Percentiles rank a stretch among this genome's conserved stretches.
These are phyloP conservation scores for Andrena praecox DNA, from an alignment of 2,888 invertebrate genomes.

Conservation along the genomic window DNA sequence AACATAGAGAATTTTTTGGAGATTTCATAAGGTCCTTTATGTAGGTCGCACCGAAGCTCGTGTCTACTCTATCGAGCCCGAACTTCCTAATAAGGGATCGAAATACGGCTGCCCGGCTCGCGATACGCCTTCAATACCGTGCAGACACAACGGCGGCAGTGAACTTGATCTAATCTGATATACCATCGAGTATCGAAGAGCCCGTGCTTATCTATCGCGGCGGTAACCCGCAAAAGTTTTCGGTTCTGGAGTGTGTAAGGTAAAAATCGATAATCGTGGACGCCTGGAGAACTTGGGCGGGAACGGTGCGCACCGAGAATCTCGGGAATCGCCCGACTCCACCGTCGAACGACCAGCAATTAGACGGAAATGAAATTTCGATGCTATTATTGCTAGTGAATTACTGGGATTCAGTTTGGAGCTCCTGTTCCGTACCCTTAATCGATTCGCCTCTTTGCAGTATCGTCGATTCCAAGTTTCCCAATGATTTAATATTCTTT, in stretches of 20 bases:
- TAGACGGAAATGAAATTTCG: conserved; percentile 48
- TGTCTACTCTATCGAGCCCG: conserved; percentile 39
- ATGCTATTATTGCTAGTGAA: conserved; percentile 21
- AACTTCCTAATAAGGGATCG: conserved; percentile 42
- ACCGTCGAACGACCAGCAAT: conserved; percentile 24
- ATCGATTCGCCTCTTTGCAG: not conserved
- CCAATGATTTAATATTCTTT: not conserved
- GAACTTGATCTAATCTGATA: conserved; percentile 45
- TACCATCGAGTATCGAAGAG: conserved; percentile 18
- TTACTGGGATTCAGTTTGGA: conserved; percentile 22
- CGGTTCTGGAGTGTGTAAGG: not conserved
- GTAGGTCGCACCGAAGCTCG: not conserved
- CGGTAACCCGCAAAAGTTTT: not conserved
- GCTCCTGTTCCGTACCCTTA: not conserved
- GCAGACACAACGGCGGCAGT: conserved; percentile 26
- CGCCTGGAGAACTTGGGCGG: not conserved
- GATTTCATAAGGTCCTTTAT: conserved; percentile 10
- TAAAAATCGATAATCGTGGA: conserved; percentile 28
- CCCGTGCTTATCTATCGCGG: conserved; percentile 33
- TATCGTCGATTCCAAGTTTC: not conserved
- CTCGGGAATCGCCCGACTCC: conserved; percentile 8
- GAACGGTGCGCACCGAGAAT: not conserved
- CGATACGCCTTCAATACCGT: not conserved
- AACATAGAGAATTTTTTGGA: not conserved
- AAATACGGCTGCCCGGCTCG: not conserved